Conservation (phyloP, 2,797 vertebrate species). For the Diceros bicornis region DNA sequence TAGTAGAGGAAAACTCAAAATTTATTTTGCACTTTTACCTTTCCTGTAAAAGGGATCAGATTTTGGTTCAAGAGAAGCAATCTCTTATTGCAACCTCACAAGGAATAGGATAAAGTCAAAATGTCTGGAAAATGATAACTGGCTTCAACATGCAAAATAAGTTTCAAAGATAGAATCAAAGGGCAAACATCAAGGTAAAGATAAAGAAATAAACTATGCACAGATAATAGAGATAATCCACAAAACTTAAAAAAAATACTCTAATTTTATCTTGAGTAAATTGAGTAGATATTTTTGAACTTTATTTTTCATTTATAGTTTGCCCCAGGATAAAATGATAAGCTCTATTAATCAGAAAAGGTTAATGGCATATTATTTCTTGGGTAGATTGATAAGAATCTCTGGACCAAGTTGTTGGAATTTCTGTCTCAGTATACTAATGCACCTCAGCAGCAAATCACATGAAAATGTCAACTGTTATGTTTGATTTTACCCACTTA, state of each 20-base stretch:
- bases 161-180: conserved; percentile 70
- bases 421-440: conserved; percentile 58
- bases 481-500: conserved; percentile 78
- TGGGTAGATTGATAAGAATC: conserved; percentile 66
- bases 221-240: conserved; percentile 62
- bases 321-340: conserved; percentile 72
- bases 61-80: conserved; percentile 45
- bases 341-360: conserved; percentile 77
- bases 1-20: conserved; percentile 42
- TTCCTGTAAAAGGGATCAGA: conserved; percentile 45
- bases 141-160: conserved; percentile 66
- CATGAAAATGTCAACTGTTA: conserved; percentile 69
- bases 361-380: conserved; percentile 76
- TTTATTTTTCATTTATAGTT: conserved; percentile 75
- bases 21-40: conserved; percentile 60
- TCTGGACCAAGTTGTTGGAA: conserved; percentile 59
- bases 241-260: conserved; percentile 42
- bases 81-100: conserved; percentile 39
- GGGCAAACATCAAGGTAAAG: conserved; percentile 60
- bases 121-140: conserved; percentile 68
- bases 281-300: conserved; percentile 69
- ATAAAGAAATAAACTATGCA: conserved; percentile 53
- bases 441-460: conserved; percentile 72
- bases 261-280: conserved; percentile 66
- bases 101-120: conserved; percentile 59